These are phyloP conservation scores for Mycteria americana DNA, from an alignment of 2,797 vertebrate species.

Conservation along the genomic window DNA sequence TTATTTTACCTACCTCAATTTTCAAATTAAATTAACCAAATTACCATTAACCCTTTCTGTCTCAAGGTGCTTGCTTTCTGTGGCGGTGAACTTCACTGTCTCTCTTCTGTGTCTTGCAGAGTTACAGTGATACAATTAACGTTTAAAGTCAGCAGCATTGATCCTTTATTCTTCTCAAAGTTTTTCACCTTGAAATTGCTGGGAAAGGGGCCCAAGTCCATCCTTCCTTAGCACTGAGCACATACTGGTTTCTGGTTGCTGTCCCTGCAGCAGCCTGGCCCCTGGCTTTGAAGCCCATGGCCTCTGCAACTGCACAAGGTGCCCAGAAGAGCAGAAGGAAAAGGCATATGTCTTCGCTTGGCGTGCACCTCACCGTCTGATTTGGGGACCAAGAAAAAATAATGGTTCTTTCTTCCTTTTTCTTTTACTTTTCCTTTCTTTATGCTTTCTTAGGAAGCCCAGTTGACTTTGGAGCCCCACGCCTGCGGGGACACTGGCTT, in stretches of 20 bases:
- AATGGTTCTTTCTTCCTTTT: not conserved
- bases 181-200: not conserved
- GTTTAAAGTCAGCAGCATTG: not conserved
- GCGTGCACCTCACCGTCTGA: not conserved
- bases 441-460: not conserved
- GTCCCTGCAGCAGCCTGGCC: not conserved
- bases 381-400: not conserved
- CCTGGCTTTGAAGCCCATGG: not conserved
- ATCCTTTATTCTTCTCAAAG: not conserved
- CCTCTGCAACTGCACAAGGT: not conserved
- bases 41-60: not conserved
- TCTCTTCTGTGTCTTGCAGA: not conserved
- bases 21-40: not conserved
- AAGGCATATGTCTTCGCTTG: not conserved
- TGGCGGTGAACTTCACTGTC: not conserved
- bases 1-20: not conserved
- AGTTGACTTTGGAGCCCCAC: not conserved
- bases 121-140: not conserved
- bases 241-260: not conserved
- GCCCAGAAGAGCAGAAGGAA: not conserved
- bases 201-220: not conserved
- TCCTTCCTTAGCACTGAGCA: not conserved
- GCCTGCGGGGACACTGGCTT: not conserved
- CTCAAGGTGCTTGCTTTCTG: not conserved
- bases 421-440: not conserved